phyloP scores from a whole-genome alignment of 2,888 invertebrate genomes.

The Augiades crinisus region DNA sequence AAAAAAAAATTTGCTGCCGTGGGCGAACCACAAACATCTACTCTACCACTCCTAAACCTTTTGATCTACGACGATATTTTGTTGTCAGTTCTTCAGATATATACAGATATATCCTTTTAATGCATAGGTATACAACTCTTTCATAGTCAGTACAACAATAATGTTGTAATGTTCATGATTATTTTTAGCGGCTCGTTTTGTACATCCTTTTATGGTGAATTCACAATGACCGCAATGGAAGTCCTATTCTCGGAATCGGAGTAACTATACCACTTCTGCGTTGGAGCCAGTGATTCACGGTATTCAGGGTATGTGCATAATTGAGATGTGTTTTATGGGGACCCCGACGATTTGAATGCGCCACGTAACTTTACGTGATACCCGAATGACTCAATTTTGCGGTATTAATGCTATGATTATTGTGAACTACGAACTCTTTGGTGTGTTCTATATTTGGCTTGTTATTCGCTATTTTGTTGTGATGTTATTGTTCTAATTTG shows the following conservation, averaged over 20 bases:
- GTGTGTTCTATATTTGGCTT: constrained; percentile 8
- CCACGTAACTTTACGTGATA: constrained; percentile 22
- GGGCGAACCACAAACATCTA: too few species aligned
- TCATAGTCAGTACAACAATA: too few species aligned
- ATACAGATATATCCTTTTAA: too few species aligned
- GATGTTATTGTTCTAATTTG: background rate
- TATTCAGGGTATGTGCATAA: constrained; percentile 40
- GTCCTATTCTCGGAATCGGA: constrained; percentile 47
- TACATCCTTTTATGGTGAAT: constrained; percentile 33
- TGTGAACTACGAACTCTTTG: constrained; percentile 2
- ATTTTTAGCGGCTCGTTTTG: constrained; percentile 32
- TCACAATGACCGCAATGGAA: constrained; percentile 52
- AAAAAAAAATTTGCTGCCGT: too few species aligned
- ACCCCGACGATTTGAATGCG: constrained; percentile 10
- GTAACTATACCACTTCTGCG: constrained; percentile 27
- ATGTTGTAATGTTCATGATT: constrained; percentile 22
- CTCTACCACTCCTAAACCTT: too few species aligned
- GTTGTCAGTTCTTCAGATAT: too few species aligned
- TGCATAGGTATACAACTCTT: too few species aligned
- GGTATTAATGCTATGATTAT: constrained; percentile 6
- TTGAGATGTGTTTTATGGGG: constrained; percentile 60
- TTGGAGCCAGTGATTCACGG: constrained; percentile 52
- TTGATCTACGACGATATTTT: too few species aligned
- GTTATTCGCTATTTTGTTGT: background rate
- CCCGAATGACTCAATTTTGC: constrained; percentile 17